phyloP scores from a whole-genome alignment of 2,113 vertebrate genomes.

The Ceratotherium simum region DNA sequence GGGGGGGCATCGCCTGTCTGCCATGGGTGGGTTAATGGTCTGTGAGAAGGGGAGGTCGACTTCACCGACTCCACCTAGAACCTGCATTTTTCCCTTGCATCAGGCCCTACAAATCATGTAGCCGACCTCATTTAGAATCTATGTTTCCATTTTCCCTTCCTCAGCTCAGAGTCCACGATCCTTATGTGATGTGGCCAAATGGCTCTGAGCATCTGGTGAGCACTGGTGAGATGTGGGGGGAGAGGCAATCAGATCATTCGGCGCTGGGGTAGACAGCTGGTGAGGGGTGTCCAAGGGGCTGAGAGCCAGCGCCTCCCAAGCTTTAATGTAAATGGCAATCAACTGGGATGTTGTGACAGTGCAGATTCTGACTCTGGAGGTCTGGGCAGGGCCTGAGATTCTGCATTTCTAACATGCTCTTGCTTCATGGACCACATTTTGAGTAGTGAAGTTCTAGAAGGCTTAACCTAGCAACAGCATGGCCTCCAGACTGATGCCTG shows the following conservation, averaged over 20 bases:
- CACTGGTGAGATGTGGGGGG: too few species aligned
- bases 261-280: not conserved
- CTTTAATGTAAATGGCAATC: too few species aligned
- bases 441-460: not conserved
- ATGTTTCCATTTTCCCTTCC: not conserved
- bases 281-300: not conserved
- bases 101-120: not conserved
- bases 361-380: too few species aligned
- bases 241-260: not conserved
- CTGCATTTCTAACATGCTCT: not conserved
- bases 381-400: too few species aligned
- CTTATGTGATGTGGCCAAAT: not conserved
- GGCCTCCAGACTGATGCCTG: not conserved
- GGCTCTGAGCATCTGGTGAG: not conserved
- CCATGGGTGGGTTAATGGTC: too few species aligned
- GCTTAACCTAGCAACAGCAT: not conserved
- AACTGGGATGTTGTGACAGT: too few species aligned
- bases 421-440: not conserved
- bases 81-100: not conserved
- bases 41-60: not conserved
- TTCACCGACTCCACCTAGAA: too few species aligned
- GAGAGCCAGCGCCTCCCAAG: not conserved
- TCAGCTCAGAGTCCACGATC: too few species aligned
- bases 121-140: not conserved
- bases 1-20: rapidly evolving